These are phyloP conservation scores for Acanthosepion pharaonis DNA, from an alignment of 2,888 invertebrate species.

Conservation along the genomic window DNA sequence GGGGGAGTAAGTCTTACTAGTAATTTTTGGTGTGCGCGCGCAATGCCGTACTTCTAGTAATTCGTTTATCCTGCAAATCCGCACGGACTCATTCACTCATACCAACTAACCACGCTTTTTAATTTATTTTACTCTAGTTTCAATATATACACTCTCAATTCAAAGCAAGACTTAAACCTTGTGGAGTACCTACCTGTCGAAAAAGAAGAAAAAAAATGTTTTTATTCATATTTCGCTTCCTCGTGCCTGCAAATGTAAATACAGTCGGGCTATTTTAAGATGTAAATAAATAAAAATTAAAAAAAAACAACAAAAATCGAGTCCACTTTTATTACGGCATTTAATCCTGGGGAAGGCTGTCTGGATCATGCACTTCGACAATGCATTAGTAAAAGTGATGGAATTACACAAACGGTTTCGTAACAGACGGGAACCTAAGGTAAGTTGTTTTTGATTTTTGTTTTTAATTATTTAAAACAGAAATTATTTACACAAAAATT, in stretches of 20 bases:
- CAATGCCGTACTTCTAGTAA: no score
- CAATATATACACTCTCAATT: neutral
- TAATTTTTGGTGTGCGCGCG: neutral
- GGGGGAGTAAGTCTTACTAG: neutral
- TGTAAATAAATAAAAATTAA: neutral
- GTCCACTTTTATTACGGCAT: neutral
- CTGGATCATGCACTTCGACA: conserved; percentile 35
- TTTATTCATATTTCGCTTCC: no score
- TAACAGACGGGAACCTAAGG: neutral
- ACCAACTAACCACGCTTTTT: no score
- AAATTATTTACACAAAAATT: no score
- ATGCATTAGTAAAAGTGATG: conserved; percentile 34
- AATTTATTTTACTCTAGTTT: no score
- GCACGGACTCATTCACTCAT: no score
- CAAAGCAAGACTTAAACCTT: no score
- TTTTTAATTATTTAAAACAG: no score
- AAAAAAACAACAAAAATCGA: neutral
- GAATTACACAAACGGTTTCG: conserved; percentile 41
- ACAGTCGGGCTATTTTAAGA: neutral
- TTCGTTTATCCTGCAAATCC: no score
- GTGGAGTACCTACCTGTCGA: neutral
- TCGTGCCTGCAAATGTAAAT: neutral
- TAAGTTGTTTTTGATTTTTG: neutral
- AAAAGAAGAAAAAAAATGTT: no score
- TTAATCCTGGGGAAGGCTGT: neutral